phyloP scores from a whole-genome alignment of 2,797 vertebrate species.

The Syngnathus acus region DNA sequence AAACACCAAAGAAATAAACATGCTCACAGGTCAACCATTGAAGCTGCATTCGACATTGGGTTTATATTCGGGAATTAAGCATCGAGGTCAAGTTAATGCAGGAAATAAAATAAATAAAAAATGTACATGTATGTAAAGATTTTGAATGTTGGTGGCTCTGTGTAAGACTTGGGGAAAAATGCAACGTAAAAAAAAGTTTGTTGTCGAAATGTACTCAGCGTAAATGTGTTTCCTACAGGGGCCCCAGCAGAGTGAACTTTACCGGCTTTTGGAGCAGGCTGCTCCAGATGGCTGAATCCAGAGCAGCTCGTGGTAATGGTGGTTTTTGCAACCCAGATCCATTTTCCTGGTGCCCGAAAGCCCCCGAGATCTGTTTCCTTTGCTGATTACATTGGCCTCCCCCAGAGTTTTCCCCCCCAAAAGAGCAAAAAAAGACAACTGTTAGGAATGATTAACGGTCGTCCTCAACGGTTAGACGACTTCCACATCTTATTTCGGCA shows the following conservation, averaged over 20 bases:
- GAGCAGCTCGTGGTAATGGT: slow-evolving; percentile 73
- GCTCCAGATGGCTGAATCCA: slow-evolving; percentile 76
- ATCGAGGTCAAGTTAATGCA: not conserved
- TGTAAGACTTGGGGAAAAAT: not conserved
- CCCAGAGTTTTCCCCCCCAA: slow-evolving; percentile 56
- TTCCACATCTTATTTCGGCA: slow-evolving; percentile 22
- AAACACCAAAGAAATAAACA: not conserved
- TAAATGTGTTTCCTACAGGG: slow-evolving; percentile 73
- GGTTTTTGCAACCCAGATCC: slow-evolving; percentile 75
- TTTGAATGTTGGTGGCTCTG: not conserved
- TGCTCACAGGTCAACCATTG: not conserved
- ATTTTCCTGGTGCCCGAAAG: slow-evolving; percentile 70
- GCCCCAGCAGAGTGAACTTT: slow-evolving; percentile 65
- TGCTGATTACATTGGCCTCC: slow-evolving; percentile 70
- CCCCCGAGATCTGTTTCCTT: slow-evolving; percentile 75
- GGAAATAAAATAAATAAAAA: not conserved
- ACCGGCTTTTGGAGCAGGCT: slow-evolving; percentile 69
- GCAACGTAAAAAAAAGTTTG: not conserved
- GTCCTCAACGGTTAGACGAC: slow-evolving; percentile 42
- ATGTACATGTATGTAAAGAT: not conserved
- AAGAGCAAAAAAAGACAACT: slow-evolving; percentile 52
- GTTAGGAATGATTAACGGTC: slow-evolving; percentile 65
- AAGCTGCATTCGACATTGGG: not conserved
- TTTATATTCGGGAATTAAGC: not conserved
- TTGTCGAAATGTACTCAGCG: slow-evolving; percentile 4